phyloP scores from a whole-genome alignment of 2,113 vertebrate genomes.

The Lepisosteus oculatus region DNA sequence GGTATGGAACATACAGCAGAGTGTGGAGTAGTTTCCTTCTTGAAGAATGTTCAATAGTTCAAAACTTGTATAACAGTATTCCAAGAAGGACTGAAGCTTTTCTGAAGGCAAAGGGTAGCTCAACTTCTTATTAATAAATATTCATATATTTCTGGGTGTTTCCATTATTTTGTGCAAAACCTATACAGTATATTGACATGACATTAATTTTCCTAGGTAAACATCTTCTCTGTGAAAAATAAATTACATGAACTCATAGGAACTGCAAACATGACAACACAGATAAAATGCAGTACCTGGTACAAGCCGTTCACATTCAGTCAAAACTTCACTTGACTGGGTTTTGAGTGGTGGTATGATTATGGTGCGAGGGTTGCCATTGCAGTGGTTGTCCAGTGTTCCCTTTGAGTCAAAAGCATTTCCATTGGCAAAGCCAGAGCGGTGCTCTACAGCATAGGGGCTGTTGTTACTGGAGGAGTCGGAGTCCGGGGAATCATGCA shows the following conservation, averaged over 20 bases:
- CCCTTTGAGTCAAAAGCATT: slow-evolving; percentile 80
- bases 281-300: slow-evolving; percentile 71
- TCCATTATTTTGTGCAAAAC: no score
- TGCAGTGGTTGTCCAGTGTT: slow-evolving; percentile 79
- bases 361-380: slow-evolving; percentile 86
- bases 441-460: slow-evolving; percentile 79
- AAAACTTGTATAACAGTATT: no score
- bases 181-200: no score
- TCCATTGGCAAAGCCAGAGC: slow-evolving; percentile 60
- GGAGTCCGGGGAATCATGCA: slow-evolving; percentile 93
- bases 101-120: no score
- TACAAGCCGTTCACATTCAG: slow-evolving; percentile 84
- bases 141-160: no score
- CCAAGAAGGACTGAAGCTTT: no score
- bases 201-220: neutral
- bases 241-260: no score
- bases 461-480: slow-evolving; percentile 93
- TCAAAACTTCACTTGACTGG: slow-evolving; percentile 79
- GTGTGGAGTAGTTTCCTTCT: no score
- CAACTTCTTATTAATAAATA: no score
- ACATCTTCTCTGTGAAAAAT: slow-evolving; percentile 23
- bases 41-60: no score
- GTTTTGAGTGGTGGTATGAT: slow-evolving; percentile 94
- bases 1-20: no score
- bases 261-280: no score